Base-by-base conservation (phyloP, 2,888 invertebrate genomes). In the Lycia hirtaria region DNA sequence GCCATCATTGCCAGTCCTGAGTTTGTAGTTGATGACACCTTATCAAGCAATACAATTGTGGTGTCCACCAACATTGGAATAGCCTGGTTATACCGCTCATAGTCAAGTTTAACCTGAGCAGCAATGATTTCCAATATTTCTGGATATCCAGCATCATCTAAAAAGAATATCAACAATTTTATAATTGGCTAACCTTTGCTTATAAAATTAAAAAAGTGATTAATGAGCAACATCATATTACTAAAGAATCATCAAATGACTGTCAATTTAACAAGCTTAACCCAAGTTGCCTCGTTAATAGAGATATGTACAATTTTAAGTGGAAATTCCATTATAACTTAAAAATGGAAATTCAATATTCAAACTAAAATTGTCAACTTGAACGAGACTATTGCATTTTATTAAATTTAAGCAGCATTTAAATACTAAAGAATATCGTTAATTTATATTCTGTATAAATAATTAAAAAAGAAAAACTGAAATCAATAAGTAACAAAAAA, bases 181-280 rank as follows among this genome's bases (percentile, higher is more conserved):
- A 56, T 35, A 4, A 47, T 19, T 10, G 9, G 20, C 9, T n/a
- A 44, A 17, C 14, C 5, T 26, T 35, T 15, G n/a, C n/a, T 6
- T 5, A 24, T 6, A n/a, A 9, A 35, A 22, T 26, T 47, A 0
- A 12, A 19, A 15, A 38, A 14, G 15, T 24, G 17, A 19, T 30
- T 48, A 17, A 0, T 47, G 55, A 73, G 73, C 85, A 85, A 79
- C 80, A 83, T 86, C 86, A 86, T 86, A 85, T 85, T 85, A 85
- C 86, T 85, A 86, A 86, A 85, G 87, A 51, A 69, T 81, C 86
- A 78, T 85, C 87, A 86, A 76, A 79, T 75, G 72, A 76, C 76
- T 69, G 62, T 62, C 71, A 72, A 71, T 70, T 75, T 72, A 71
- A 76, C 72, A 70, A 78, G 80, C 81, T 66, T 55, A 69, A 82